Evolutionary conservation across 2,797 vertebrate species (phyloP), one percentile per base, ranked within the genome.

Genomic region (Oryzias sinensis): DNA sequence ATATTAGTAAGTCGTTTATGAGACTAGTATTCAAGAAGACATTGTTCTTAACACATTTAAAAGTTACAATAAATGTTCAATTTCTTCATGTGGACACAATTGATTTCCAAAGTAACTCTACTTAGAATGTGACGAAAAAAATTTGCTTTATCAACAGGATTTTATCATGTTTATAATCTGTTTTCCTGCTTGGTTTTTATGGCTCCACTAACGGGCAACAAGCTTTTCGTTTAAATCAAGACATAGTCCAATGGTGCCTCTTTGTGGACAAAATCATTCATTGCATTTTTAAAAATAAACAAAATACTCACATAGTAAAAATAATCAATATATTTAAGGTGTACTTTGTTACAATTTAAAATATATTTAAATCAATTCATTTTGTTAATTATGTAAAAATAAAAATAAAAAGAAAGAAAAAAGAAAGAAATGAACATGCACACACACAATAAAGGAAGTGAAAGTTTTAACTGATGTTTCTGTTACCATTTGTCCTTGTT

Each of bases 231-330:
- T 64, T 49, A 24, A 33, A 43, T n/a, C 8, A 17, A 25, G 5
- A 72, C n/a, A 49, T 56, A 55, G 73, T 52, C 50, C 41, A 71
- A 77, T 15, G 52, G 59, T 62, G 88, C 88, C 90, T 56, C 89
- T 74, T 0, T 66, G 89, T 90, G 91, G 90, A 68, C 11, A 17
- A 1, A 49, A 27, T 16, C 13, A 69, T 79, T 25, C 65, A 85
- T 48, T 79, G 72, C 90, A 86, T 42, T 41, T 51, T 48, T 43
- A 50, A 43, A 17, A 14, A 53, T 17, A n/a, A 62, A 50, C n/a
- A 49, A 20, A 45, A 15, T 37, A 37, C 9, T 11, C 9, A 37
- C 11, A 37, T 13, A 29, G 7, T 11, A 37, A 37, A 33, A 37
- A 37, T 11, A 1, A 37, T 37, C 9, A 9, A 9, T 33, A 37